Evolutionary conservation across 2,888 invertebrate genomes (phyloP), one percentile per base, ranked within the genome.

Genomic region (Nowickia ferox): DNA sequence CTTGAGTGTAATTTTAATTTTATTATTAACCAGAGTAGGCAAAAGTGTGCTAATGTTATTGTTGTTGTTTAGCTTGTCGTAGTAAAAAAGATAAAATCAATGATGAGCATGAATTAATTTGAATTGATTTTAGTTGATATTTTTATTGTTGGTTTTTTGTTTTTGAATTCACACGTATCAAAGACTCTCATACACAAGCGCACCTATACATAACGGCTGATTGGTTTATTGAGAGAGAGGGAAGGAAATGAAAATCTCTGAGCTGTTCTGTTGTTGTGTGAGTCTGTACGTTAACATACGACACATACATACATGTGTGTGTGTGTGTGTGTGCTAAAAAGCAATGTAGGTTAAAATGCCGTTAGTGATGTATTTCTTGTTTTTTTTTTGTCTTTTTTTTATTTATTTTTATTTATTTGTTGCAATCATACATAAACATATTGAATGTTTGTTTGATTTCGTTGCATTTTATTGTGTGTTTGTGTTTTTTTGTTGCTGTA

Each of bases 341-440:
- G 51, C 61, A 81, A 84, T 68, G 72, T 84, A 84, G 83, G 83
- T 84, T 84, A 84, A 78, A 84, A 72, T 84, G 77, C 77, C 66
- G 66, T 68, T 77, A 72, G 77, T 46, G 74, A 59, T 77, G 71
- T 59, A 42, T 78, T 74, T 42, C 68, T 55, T 79, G 57, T 79
- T 55, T 48, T 46, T 65, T 22, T 19, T 9, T 65, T 53, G 59
- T 40, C 38, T 42, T 15, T 2, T 59, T 63, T 59, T 9, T n/a
- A 10, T 38, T 57, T 30, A 30, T 30, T 57, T 59, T 13, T 84
- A 48, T 59, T 51, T 15, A 53, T 61, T 53, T 10, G 10, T 11
- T n/a, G 10, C 40, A 61, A 10, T 15, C 40, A 61, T 40, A 17
- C n/a, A 42, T 1, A 13, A 44, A 53, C 30, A 46, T 19, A 71